These are phyloP conservation scores for Cottus gobio DNA, from an alignment of 2,113 vertebrate species.

Conservation along the genomic window DNA sequence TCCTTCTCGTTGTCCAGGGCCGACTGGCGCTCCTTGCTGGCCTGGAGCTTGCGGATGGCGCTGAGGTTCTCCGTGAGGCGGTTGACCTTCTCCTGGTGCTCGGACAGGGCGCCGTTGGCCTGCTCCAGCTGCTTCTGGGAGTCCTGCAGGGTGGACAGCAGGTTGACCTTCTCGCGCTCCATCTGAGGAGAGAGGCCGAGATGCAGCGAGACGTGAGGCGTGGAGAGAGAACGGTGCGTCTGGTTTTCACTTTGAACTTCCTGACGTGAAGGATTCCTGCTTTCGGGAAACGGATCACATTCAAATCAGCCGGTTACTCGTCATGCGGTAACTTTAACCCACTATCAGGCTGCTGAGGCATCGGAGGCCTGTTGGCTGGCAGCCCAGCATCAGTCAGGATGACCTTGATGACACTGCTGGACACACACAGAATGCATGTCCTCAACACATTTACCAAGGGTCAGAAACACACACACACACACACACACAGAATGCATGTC, in stretches of 20 bases:
- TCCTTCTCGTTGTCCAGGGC: conserved; percentile 97
- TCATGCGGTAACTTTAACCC: conserved; percentile 37
- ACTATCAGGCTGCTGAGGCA: conserved; percentile 19
- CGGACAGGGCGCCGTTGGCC: conserved; percentile 89
- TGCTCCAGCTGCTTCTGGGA: conserved; percentile 97
- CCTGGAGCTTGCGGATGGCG: conserved; percentile 92
- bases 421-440: conserved; percentile 38
- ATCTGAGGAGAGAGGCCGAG: conserved; percentile 81
- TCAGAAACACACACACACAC: conserved; percentile 6
- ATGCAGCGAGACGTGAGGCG: too few species aligned
- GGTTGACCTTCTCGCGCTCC: conserved; percentile 94
- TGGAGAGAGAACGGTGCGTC: too few species aligned
- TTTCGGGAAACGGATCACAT: conserved; percentile 27
- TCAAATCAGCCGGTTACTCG: conserved; percentile 38
- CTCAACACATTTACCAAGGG: too few species aligned
- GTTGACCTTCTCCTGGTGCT: conserved; percentile 93
- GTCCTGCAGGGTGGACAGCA: conserved; percentile 93
- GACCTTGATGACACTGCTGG: conserved; percentile 57
- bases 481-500: background rate
- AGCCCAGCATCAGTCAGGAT: conserved; percentile 36
- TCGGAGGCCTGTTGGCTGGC: conserved; percentile 11
- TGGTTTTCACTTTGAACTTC: background rate
- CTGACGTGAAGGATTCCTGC: conserved; percentile 9
- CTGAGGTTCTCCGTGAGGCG: conserved; percentile 93
- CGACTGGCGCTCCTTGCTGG: conserved; percentile 95